Percentiles rank a stretch among this genome's conserved stretches.
phyloP scores from a whole-genome alignment of 2,888 invertebrate genomes.

The Diaphora mendica region DNA sequence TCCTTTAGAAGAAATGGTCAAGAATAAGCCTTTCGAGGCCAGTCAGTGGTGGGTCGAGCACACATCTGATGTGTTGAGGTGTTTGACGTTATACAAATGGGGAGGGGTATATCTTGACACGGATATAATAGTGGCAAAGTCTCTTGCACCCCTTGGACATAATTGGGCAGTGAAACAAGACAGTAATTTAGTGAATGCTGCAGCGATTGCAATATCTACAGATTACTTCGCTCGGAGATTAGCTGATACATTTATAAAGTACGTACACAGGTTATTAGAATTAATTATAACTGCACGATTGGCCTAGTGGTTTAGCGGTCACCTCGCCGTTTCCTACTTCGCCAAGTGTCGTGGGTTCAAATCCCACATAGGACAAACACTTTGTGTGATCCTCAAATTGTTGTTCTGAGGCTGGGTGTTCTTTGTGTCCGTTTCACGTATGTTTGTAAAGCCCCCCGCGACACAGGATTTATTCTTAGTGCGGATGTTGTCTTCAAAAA shows the following conservation, averaged over 20 bases:
- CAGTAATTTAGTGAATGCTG: conserved; percentile 87
- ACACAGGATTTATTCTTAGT: too few species aligned
- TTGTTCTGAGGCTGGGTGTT: too few species aligned
- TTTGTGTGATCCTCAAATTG: too few species aligned
- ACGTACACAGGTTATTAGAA: conserved; percentile 11
- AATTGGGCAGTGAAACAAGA: conserved; percentile 88
- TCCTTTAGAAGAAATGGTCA: conserved; percentile 86
- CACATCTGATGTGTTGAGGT: conserved; percentile 89
- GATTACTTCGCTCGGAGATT: conserved; percentile 55
- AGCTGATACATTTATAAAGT: conserved; percentile 33
- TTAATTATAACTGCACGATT: too few species aligned
- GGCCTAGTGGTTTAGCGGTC: too few species aligned
- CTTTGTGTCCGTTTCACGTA: too few species aligned
- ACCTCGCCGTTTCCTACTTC: too few species aligned
- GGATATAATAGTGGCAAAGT: conserved; percentile 89
- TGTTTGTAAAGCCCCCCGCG: too few species aligned
- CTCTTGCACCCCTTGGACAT: conserved; percentile 80
- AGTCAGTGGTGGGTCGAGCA: conserved; percentile 83
- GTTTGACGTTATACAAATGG: conserved; percentile 90
- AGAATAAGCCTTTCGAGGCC: conserved; percentile 74
- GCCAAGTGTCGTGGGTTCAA: too few species aligned
- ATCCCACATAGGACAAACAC: too few species aligned
- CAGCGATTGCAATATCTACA: conserved; percentile 87
- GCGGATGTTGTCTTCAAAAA: too few species aligned
- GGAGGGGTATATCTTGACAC: conserved; percentile 92